These are phyloP conservation scores for Cenopis cana DNA, from an alignment of 2,888 invertebrate genomes.

Conservation along the genomic window DNA sequence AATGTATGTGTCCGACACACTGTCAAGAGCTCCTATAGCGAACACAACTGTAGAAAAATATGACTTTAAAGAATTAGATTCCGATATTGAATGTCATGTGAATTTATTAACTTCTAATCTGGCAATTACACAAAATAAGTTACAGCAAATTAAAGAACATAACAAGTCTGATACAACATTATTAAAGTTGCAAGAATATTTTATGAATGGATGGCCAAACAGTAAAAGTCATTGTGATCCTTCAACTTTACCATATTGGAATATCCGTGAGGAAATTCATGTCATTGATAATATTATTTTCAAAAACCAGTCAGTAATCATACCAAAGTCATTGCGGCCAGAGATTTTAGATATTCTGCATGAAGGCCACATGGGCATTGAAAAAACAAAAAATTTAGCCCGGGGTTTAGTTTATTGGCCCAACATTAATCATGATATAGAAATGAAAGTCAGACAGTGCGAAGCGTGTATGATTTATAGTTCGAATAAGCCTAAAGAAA, in stretches of 20 bases:
- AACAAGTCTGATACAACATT: constrained; percentile 19
- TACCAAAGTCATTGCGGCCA: not conserved
- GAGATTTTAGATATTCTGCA: constrained; percentile 6
- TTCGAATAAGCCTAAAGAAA: constrained; percentile 37
- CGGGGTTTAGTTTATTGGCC: constrained; percentile 45
- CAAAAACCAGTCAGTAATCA: not conserved
- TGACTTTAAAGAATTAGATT: constrained; percentile 21
- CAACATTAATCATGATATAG: constrained; percentile 43
- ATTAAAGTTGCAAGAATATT: no score
- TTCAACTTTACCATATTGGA: no score
- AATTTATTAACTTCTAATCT: constrained; percentile 35
- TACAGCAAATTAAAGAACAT: constrained; percentile 32
- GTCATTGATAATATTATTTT: not conserved
- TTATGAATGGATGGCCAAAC: constrained; percentile 39
- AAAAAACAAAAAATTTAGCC: constrained; percentile 42
- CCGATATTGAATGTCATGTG: constrained; percentile 27
- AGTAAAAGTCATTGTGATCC: constrained; percentile 36
- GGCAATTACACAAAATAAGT: constrained; percentile 40
- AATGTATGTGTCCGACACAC: constrained; percentile 41
- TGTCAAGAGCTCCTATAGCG: constrained; percentile 15
- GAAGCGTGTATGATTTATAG: constrained; percentile 31
- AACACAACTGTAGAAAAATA: constrained; percentile 2
- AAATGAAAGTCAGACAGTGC: constrained; percentile 34
- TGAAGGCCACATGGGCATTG: not conserved
- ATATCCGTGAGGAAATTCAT: no score